Percentiles rank a stretch among this genome's conserved stretches.
phyloP scores from a whole-genome alignment of 2,888 invertebrate species.

The Adelognathus sp. region DNA sequence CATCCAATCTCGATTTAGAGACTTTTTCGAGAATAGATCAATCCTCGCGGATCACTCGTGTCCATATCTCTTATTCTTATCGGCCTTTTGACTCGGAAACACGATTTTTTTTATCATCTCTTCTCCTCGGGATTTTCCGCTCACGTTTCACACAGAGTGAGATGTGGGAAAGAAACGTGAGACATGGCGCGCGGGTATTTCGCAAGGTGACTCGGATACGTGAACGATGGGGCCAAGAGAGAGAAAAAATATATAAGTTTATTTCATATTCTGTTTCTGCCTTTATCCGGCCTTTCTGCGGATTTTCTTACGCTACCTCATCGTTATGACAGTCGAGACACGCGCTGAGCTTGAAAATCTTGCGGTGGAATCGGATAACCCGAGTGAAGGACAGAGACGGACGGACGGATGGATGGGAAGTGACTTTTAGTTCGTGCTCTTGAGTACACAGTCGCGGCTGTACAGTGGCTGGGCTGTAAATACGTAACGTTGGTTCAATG shows the following conservation, averaged over 20 bases:
- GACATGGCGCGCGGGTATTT: neutral
- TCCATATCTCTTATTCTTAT: neutral
- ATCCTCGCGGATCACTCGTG: too few species aligned
- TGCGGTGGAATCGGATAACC: conserved; percentile 24
- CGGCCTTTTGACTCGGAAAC: neutral
- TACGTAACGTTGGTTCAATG: neutral
- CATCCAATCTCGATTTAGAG: conserved; percentile 24
- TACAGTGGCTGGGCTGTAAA: neutral
- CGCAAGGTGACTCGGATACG: too few species aligned
- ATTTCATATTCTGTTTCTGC: neutral
- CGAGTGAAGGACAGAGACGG: conserved; percentile 11
- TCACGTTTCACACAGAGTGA: neutral
- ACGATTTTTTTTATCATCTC: neutral
- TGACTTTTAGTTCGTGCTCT: neutral
- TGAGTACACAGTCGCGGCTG: too few species aligned
- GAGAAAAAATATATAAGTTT: too few species aligned
- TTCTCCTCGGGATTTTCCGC: neutral
- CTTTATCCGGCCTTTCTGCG: neutral
- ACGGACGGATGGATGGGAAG: neutral
- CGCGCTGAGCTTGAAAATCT: neutral
- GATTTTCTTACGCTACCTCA: neutral
- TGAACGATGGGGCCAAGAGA: neutral
- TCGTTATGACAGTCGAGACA: neutral
- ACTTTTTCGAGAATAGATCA: neutral
- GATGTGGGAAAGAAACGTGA: neutral